Evolutionary conservation across 2,797 vertebrate species (phyloP), one percentile per base, ranked within the genome.

Genomic region (Cynopterus sphinx): DNA sequence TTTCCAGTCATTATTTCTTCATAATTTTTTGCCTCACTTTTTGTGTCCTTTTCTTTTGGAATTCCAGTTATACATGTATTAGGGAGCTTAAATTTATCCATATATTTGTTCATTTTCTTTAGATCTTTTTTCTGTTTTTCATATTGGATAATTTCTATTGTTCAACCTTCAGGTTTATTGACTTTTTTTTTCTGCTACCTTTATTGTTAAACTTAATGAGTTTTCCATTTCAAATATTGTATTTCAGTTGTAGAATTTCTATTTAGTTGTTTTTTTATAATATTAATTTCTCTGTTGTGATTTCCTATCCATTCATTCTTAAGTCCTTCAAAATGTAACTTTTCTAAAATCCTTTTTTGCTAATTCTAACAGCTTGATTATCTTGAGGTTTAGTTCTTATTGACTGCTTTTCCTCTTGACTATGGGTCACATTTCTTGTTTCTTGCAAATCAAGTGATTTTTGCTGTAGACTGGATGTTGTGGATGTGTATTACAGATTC

Each of bases 271-370:
- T 9, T 87, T 81, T 79, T 55, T 16, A 33, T 63, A 63, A 33
- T 53, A 81, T 94, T 65, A 49, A 55, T 86, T 73, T 81, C 55
- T 79, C 65, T 91, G 21, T 81, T 95, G 55, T 46, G 24, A 73
- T 81, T 86, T 86, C 15, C 16, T 87, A 21, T 46, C 10, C 15
- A 53, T 31, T 65, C 36, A 79, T 39, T 57, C 57, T 71, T 86
- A 73, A 21, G n/a, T 91, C 57, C n/a, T 49, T 79, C 74, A 79
- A 85, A 78, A 79, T 86, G 33, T 21, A 65, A 55, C 16, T 90
- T 94, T 41, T 90, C 36, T 26, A 26, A 63, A 65, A 26, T 26
- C 67, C 11, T 55, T 79, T 65, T 85, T 55, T 86, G 73, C 82
- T 73, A 55, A 65, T 73, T 36, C 74, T 1, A 55, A 4, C 43